Base-by-base conservation (phyloP, 2,888 invertebrate genomes). In the Lithosia quadra region DNA sequence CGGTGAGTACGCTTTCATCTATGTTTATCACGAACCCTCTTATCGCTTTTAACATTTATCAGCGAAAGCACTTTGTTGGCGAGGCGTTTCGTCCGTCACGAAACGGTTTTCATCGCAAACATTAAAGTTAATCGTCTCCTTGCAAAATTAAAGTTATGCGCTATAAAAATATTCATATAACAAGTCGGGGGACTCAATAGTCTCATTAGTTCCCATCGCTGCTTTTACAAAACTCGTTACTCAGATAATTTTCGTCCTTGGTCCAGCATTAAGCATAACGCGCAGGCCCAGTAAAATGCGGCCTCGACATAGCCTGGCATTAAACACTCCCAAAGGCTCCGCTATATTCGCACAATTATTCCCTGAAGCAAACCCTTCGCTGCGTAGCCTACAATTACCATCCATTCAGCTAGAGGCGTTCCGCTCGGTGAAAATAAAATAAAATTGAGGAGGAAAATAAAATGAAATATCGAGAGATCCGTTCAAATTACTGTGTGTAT, bases 291-390 rank as follows among this genome's bases (percentile, higher is more conserved):
- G 90, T 89, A 88, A 91, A 92, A 90, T 84, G 86, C 83, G 84
- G 87, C 81, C 84, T 86, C 89, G 85, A 86, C 89, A 88, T 90
- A 88, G 91, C 92, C 92, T 90, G 90, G 90, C 91, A 94, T 94
- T 94, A 94, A 94, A 92, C 88, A 90, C 90, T 93, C 93, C 92
- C 93, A 84, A 86, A 91, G 92, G 92, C 90, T 87, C 80, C 78
- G 89, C 93, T 88, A 91, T 90, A 90, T 93, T 91, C 90, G 87
- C 83, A 91, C 92, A 94, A 94, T 95, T 94, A 94, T 93, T 94
- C 93, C 92, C 93, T 84, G 87, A 91, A 93, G 94, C 90, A 90
- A 90, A 93, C 92, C 94, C 92, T 93, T 91, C 88, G 84, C 82
- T 82, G 85, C 86, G 89, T 85, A 91, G 89, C 90, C 93, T 92